Percentiles rank a stretch among this genome's conserved stretches.
Evolutionary conservation across 2,888 invertebrate genomes (phyloP).

Genomic region (Heliconius sara): DNA sequence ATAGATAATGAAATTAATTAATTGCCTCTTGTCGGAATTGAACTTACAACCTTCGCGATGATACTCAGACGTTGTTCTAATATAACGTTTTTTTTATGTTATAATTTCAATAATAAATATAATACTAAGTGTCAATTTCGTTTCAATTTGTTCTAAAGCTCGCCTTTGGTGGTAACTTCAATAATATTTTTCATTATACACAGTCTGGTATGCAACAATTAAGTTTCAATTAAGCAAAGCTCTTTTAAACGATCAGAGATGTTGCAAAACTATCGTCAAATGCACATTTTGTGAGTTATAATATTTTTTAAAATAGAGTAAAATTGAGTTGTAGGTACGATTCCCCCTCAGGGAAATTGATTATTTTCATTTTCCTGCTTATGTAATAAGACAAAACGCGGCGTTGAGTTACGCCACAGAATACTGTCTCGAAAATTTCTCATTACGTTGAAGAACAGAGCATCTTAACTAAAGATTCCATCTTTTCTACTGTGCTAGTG

Average conservation of each 20-base stretch:
- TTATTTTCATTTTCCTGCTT: background rate
- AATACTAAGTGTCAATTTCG: conserved; percentile 20
- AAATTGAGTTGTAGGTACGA: background rate
- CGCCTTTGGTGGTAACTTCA: conserved; percentile 18
- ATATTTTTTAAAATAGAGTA: background rate
- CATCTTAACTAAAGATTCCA: too few relatives aligned
- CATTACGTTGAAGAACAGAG: too few relatives aligned
- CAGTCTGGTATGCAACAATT: conserved; percentile 25
- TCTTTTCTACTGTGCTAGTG: too few relatives aligned
- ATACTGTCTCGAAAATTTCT: background rate
- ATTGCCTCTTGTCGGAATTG: too few relatives aligned
- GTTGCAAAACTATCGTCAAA: background rate
- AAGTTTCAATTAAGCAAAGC: conserved; percentile 18
- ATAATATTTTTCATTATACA: conserved; percentile 22
- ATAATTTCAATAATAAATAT: background rate
- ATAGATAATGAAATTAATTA: too few relatives aligned
- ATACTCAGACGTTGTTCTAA: too few relatives aligned
- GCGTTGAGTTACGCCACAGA: background rate
- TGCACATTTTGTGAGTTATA: background rate
- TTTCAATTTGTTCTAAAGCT: conserved; percentile 23
- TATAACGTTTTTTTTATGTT: background rate
- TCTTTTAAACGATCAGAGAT: background rate
- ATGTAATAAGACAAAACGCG: background rate
- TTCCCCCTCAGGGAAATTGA: background rate
- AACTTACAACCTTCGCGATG: too few relatives aligned